Evolutionary conservation across 2,113 vertebrate genomes (phyloP), one percentile per base, ranked within the genome.

Genomic region (Quiscalus mexicanus): DNA sequence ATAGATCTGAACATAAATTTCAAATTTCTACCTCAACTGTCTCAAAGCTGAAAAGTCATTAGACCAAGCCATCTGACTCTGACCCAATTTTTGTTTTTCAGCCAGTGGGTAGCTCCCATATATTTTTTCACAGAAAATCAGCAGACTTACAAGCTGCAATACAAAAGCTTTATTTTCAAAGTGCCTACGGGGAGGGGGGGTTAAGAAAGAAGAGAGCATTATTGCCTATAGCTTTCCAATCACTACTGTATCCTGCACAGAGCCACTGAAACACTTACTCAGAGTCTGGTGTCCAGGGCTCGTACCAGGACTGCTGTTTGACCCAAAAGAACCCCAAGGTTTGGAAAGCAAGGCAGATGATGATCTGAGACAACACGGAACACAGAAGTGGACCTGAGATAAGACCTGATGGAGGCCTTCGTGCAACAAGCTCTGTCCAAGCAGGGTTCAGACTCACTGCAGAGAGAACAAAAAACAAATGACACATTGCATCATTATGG

Each of bases 361-460:
- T 75, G 94, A 99, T 99, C 98, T 99, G 99, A 91, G 99, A 98
- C 49, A 99, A 97, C 96, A 99, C 99, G 4, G 99, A 99, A 97
- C 98, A 98, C 83, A 99, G 98, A 86, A 99, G 98, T 56, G 99
- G 98, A 78, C 97, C 98, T 45, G 99, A 99, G 98, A 99, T 99
- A 76, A 99, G 99, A 84, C 99, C 99, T 24, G 99, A 99, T 1
- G 99, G 99, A 56, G 99, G 99, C 53, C 98, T 98, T 27, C 96
- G 98, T 4, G 99, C 96, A 77, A 99, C 99, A 42, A 99, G 98
- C 79, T 99, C 99, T 87, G 98, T 99, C 99, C 99, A 99, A 6
- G 99, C 99, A 58, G 99, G 98, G 90, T 99, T 99, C 97, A 99
- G 98, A 98, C 99, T 99, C 99, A 99, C 99, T 99, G 95, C 53